phyloP scores from a whole-genome alignment of 2,113 vertebrate species.

The Hypomesus transpacificus region DNA sequence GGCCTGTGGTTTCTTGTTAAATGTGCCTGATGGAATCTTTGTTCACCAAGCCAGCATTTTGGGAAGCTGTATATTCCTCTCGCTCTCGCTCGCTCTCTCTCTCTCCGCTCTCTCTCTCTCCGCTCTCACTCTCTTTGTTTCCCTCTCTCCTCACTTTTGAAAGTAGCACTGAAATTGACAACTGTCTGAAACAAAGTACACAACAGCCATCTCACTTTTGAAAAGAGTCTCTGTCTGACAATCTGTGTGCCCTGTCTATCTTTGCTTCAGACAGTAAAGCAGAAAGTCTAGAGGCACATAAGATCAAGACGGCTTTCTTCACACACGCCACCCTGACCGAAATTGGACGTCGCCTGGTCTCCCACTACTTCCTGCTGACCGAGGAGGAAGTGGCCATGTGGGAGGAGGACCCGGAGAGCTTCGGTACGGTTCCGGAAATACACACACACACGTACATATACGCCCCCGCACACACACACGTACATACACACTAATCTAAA shows the following conservation, averaged over 20 bases:
- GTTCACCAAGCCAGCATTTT: neutral
- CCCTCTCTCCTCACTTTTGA: too few relatives aligned
- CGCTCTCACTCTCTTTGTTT: too few relatives aligned
- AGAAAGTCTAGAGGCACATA: slow-evolving; percentile 93
- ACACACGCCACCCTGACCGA: slow-evolving; percentile 91
- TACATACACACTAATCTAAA: neutral
- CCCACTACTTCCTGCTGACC: slow-evolving; percentile 92
- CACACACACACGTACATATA: neutral
- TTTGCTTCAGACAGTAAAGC: slow-evolving; percentile 83
- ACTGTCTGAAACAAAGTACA: too few relatives aligned
- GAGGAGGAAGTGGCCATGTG: slow-evolving; percentile 94
- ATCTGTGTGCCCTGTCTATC: too few relatives aligned
- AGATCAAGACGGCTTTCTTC: slow-evolving; percentile 93
- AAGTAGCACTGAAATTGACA: too few relatives aligned
- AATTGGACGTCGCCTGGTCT: slow-evolving; percentile 90
- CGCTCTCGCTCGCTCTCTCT: neutral
- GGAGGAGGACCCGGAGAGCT: slow-evolving; percentile 98
- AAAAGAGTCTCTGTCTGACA: too few relatives aligned
- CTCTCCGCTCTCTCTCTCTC: too few relatives aligned
- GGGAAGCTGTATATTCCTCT: neutral
- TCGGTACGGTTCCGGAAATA: slow-evolving; percentile 72
- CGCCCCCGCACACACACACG: neutral
- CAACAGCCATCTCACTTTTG: too few relatives aligned
- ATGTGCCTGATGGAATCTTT: neutral
- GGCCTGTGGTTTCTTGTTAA: neutral